Evolutionary conservation across 2,888 invertebrate genomes (phyloP), one percentile per base, ranked within the genome.

Genomic region (Melinaea menophilus): DNA sequence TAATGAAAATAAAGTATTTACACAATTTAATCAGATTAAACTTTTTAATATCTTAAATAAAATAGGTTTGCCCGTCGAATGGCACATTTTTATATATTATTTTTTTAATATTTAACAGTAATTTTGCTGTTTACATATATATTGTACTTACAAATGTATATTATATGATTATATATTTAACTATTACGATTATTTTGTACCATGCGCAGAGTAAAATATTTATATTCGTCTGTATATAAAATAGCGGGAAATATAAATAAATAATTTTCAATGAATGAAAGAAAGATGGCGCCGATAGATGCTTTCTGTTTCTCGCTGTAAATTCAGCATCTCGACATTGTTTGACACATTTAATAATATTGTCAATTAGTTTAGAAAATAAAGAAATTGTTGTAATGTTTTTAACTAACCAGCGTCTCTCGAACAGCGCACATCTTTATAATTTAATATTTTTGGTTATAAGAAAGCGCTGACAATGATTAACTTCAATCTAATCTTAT

Each of bases 401-500:
- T 37, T 2, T 2, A 37, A 37, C 7, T 37, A 5, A 37, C 37
- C 7, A 7, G 7, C 3, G 37, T 37, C 37, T 37, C 37, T 4
- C 7, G 4, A 37, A 37, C 1, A 37, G 37, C 7, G 1, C 1
- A 37, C 7, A 37, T 4, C 5, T 37, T 37, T 37, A 37, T 37
- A 41, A 41, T 41, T 41, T 41, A 41, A 41, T 41, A 41, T 41
- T 41, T 41, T 41, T 41, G 41, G 41, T 41, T 51, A 11, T 31
- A 31, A 51, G 7, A 75, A 73, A 77, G 76, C 78, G 71, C 68
- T 71, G 74, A 77, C 87, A 84, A 88, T 88, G 88, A 88, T 88
- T 87, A 81, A 76, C 88, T 79, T 89, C 87, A 86, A 89, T 88
- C 88, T 87, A 75, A 81, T 87, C 88, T 88, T 89, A 67, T 57